phyloP scores from a whole-genome alignment of 2,113 vertebrate genomes.

The Ursus arctos region DNA sequence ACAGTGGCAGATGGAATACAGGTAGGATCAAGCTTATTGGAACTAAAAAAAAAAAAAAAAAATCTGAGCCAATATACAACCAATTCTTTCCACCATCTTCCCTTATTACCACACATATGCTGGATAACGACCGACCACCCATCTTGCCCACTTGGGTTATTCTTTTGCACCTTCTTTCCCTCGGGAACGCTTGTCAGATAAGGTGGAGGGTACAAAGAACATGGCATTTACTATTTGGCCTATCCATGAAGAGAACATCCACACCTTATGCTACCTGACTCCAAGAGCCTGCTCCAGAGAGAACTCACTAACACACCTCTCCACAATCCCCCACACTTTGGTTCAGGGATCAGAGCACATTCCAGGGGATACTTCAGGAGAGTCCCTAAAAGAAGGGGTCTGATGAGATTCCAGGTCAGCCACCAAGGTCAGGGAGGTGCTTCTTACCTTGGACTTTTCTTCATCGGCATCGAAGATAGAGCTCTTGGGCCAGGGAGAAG shows the following conservation, averaged over 20 bases:
- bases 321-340: neutral
- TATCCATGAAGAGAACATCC: neutral
- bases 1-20: neutral
- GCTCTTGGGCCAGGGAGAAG: conserved; percentile 90
- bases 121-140: neutral
- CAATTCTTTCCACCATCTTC: neutral
- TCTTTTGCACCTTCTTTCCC: neutral
- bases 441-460: conserved; percentile 93
- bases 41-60: neutral
- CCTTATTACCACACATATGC: neutral
- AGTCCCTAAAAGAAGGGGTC: neutral
- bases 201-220: neutral
- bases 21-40: neutral
- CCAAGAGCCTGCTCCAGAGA: neutral
- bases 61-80: neutral
- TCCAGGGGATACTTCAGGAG: neutral
- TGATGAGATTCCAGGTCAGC: neutral
- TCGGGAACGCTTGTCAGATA: neutral
- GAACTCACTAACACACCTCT: neutral
- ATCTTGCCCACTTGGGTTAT: neutral
- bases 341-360: neutral
- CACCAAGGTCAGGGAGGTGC: neutral
- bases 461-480: conserved; percentile 94
- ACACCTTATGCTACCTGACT: neutral
- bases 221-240: neutral